These are phyloP conservation scores for Poecile montanus DNA, from an alignment of 2,797 vertebrate genomes.

Conservation along the genomic window DNA sequence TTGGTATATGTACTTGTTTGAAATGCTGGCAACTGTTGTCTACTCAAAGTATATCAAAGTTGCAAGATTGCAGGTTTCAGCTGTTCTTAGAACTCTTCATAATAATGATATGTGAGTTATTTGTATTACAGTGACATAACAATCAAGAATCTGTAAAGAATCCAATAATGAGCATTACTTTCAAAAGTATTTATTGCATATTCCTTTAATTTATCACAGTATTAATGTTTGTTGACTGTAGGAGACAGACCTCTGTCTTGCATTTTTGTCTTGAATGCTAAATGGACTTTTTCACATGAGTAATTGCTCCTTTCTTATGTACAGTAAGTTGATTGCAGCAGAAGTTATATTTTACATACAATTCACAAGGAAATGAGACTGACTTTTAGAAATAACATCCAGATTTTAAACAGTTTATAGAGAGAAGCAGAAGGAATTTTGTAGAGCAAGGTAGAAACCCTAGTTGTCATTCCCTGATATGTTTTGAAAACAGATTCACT, in stretches of 20 bases:
- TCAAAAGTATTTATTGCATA: not conserved
- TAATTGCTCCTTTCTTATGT: not conserved
- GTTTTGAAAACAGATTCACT: not conserved
- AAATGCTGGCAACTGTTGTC: not conserved
- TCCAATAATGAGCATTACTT: not conserved
- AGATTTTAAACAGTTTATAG: not conserved
- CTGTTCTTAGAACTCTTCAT: not conserved
- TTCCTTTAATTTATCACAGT: not conserved
- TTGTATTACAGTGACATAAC: not conserved
- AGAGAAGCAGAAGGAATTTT: not conserved
- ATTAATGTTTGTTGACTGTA: not conserved
- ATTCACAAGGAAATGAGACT: not conserved
- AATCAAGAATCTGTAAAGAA: not conserved
- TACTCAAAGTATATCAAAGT: not conserved
- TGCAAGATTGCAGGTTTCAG: not conserved
- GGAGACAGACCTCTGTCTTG: not conserved
- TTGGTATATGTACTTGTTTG: not conserved
- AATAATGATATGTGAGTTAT: accelerated
- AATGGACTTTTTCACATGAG: not conserved
- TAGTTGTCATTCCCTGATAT: not conserved
- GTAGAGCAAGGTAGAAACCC: not conserved
- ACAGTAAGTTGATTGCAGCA: not conserved
- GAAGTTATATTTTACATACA: not conserved
- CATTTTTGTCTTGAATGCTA: not conserved
- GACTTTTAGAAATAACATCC: not conserved